A percentile compares a stretch with the other conserved stretches of the same genome.
phyloP scores from a whole-genome alignment of 2,113 vertebrate species.

The Eonycteris spelaea region DNA sequence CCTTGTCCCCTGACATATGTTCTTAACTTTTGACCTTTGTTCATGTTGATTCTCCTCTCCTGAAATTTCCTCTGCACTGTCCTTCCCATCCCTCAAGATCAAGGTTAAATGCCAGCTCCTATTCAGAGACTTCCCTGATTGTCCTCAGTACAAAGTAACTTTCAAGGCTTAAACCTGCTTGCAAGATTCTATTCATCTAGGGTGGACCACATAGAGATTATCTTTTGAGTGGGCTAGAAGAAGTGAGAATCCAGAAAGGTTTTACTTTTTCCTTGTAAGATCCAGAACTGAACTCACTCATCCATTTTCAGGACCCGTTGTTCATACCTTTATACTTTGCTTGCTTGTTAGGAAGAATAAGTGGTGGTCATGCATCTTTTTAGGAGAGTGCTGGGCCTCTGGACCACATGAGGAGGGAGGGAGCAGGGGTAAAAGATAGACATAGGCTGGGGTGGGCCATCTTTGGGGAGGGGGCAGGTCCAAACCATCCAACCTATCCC shows the following conservation, averaged over 20 bases:
- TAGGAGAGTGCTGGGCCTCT: not conserved
- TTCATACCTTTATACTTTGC: not conserved
- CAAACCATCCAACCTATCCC: not conserved
- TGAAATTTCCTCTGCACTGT: not conserved
- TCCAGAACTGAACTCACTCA: not conserved
- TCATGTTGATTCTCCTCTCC: not conserved
- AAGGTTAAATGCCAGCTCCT: not conserved
- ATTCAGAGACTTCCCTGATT: not conserved
- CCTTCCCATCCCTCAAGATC: not conserved
- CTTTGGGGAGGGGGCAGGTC: not conserved
- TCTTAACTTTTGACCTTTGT: not conserved
- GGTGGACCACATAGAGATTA: not conserved
- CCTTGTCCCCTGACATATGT: not conserved
- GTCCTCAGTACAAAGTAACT: not conserved
- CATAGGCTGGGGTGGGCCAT: not conserved
- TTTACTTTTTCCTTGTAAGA: not conserved
- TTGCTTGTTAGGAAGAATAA: not conserved
- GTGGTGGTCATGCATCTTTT: not conserved
- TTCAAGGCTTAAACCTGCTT: not conserved
- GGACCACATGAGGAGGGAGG: not conserved
- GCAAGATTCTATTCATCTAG: not conserved
- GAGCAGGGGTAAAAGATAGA: not conserved
- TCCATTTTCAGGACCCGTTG: not conserved
- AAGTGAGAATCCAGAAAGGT: not conserved
- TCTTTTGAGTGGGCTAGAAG: not conserved